Percentiles rank a stretch among this genome's conserved stretches.
These are phyloP conservation scores for Amphibalanus amphitrite DNA, from an alignment of 1,140 invertebrate genomes.

Conservation along the genomic window DNA sequence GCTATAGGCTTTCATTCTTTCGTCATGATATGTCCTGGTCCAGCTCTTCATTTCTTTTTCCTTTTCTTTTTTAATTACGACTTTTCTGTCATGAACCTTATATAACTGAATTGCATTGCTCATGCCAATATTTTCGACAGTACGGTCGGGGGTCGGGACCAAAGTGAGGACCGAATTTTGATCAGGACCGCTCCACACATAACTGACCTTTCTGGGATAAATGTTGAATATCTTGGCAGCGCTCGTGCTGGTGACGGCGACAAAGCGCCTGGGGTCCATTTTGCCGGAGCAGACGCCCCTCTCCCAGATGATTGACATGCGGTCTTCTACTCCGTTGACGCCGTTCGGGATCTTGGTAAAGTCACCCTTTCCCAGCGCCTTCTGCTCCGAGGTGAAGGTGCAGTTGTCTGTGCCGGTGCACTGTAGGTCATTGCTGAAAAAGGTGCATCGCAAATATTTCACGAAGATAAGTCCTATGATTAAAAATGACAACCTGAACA, in stretches of 20 bases:
- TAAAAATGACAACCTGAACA: not conserved
- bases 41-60: too few relatives aligned
- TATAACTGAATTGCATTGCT: too few relatives aligned
- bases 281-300: constrained; percentile 82
- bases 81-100: too few relatives aligned
- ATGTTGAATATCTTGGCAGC: constrained; percentile 97
- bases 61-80: too few relatives aligned
- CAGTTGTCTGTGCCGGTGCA: constrained; percentile 91
- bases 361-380: constrained; percentile 68
- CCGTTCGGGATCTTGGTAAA: constrained; percentile 97
- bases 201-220: constrained; percentile 68
- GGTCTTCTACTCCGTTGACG: constrained; percentile 87
- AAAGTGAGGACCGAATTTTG: too few relatives aligned
- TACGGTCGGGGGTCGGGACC: too few relatives aligned
- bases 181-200: too few relatives aligned
- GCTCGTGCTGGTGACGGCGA: constrained; percentile 87
- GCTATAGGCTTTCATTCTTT: too few relatives aligned
- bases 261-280: constrained; percentile 83
- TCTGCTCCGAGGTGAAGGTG: constrained; percentile 86
- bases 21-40: too few relatives aligned
- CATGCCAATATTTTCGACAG: too few relatives aligned
- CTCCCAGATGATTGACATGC: constrained; percentile 96
- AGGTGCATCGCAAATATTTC: not conserved
- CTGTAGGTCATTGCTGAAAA: constrained; percentile 67
- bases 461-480: not conserved